phyloP scores from a whole-genome alignment of 1,140 invertebrate species.

The Whitmania pigra region DNA sequence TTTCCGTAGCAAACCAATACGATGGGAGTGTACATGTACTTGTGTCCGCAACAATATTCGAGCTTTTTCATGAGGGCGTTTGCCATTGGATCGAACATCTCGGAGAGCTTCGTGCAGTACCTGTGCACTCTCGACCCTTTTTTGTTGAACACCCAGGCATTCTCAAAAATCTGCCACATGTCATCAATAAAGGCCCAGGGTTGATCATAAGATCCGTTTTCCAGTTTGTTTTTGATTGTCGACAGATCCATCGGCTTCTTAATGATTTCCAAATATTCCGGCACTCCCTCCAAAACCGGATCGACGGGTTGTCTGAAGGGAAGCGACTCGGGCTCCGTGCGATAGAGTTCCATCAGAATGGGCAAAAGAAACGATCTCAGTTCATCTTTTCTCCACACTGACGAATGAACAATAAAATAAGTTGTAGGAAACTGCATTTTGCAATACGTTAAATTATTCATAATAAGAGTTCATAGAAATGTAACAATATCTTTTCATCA shows the following conservation, averaged over 20 bases:
- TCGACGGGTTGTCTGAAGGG: slow-evolving; percentile 95
- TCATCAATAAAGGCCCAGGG: slow-evolving; percentile 99
- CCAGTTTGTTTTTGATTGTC: slow-evolving; percentile 84
- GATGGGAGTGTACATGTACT: slow-evolving; percentile 93
- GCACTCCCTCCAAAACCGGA: slow-evolving; percentile 54
- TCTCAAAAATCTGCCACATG: slow-evolving; percentile 99
- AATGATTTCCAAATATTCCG: slow-evolving; percentile 95
- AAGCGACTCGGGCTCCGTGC: slow-evolving; percentile 83
- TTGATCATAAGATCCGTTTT: slow-evolving; percentile 83
- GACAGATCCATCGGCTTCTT: slow-evolving; percentile 96
- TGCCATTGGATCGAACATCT: slow-evolving; percentile 88
- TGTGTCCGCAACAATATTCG: slow-evolving; percentile 89
- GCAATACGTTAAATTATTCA: not conserved
- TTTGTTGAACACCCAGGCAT: slow-evolving; percentile 98
- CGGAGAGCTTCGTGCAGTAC: slow-evolving; percentile 91
- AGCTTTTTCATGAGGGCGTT: slow-evolving; percentile 90
- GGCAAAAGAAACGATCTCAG: slow-evolving; percentile 80
- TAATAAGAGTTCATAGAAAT: not conserved
- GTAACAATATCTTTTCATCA: not conserved
- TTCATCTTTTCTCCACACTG: slow-evolving; percentile 82
- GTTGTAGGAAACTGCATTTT: not conserved
- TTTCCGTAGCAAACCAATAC: slow-evolving; percentile 92
- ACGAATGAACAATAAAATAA: not conserved
- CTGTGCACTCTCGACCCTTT: slow-evolving; percentile 95
- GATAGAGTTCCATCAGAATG: slow-evolving; percentile 79